These are phyloP conservation scores for Drosophila nigricruria DNA, from an alignment of 2,888 invertebrate genomes.

Conservation along the genomic window DNA sequence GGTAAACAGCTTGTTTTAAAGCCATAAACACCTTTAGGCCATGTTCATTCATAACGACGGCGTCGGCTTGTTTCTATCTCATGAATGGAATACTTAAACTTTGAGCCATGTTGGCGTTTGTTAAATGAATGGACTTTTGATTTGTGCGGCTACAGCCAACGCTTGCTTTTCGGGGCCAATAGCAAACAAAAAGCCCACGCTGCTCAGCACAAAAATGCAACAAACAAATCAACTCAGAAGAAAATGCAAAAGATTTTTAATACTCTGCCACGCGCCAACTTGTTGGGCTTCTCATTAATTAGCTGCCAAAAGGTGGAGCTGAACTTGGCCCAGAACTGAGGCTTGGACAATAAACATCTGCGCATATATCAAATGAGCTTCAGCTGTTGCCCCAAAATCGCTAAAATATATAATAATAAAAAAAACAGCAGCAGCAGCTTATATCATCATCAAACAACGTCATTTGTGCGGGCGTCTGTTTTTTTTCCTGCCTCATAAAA, in stretches of 20 bases:
- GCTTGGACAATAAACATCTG: slow-evolving; percentile 4
- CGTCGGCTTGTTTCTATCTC: slow-evolving; percentile 16
- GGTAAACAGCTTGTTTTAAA: slow-evolving; percentile 31
- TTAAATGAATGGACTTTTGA: slow-evolving; percentile 56
- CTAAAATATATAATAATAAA: slow-evolving; percentile 17
- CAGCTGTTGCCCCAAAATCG: slow-evolving; percentile 38
- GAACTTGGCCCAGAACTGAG: slow-evolving; percentile 37
- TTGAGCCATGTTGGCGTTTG: slow-evolving; percentile 32
- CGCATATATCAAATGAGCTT: slow-evolving; percentile 34
- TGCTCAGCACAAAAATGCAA: slow-evolving; percentile 26
- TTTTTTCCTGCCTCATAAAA: slow-evolving; percentile 41
- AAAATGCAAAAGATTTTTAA: slow-evolving; percentile 19
- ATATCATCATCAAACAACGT: slow-evolving; percentile 50
- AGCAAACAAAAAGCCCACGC: slow-evolving; percentile 37
- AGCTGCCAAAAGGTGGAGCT: slow-evolving; percentile 39
- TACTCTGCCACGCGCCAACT: slow-evolving; percentile 64
- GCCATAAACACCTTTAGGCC: slow-evolving; percentile 55
- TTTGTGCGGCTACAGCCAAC: slow-evolving; percentile 55
- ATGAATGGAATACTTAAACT: slow-evolving; percentile 52
- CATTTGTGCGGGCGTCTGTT: slow-evolving; percentile 56
- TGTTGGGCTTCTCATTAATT: slow-evolving; percentile 61
- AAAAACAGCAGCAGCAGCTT: slow-evolving; percentile 52
- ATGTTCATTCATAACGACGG: slow-evolving; percentile 56
- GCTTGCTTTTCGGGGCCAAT: slow-evolving; percentile 62
- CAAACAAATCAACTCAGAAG: slow-evolving; percentile 13